These are phyloP conservation scores for Rhogogaster chlorosoma DNA, from an alignment of 2,888 invertebrate genomes.

Conservation along the genomic window DNA sequence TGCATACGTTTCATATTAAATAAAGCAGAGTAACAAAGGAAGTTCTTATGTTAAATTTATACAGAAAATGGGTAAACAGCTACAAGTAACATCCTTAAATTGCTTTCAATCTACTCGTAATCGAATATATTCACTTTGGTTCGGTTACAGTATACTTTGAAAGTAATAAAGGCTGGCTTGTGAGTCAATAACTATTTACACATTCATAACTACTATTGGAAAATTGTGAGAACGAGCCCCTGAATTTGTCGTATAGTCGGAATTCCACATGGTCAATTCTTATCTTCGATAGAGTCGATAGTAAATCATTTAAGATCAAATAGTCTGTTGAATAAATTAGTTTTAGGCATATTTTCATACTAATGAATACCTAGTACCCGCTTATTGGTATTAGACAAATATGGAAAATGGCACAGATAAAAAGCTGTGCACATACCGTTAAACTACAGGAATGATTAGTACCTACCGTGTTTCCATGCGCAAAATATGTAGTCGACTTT, in stretches of 20 bases:
- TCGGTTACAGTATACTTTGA: conserved; percentile 60
- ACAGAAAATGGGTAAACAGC: neutral
- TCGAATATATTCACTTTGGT: conserved; percentile 63
- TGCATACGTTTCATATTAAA: neutral
- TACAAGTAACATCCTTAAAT: neutral
- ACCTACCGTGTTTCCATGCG: neutral
- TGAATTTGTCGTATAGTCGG: neutral
- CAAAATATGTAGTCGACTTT: neutral
- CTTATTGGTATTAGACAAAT: conserved; percentile 31
- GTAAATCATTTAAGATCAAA: neutral
- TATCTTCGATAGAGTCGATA: neutral
- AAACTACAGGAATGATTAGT: neutral
- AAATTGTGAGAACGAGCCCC: neutral
- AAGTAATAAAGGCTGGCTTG: neutral
- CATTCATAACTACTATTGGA: neutral
- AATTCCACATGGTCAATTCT: neutral
- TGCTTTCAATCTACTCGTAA: conserved; percentile 50
- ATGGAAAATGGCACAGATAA: conserved; percentile 15
- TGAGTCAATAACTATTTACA: neutral
- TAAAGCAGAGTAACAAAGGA: neutral
- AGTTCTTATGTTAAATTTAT: neutral
- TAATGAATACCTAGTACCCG: neutral
- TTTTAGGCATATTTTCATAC: neutral
- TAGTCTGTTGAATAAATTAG: conserved; percentile 13
- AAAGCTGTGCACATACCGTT: conserved; percentile 28